Conservation (phyloP, 2,888 invertebrate genomes). For the Drosophila austrosaltans region DNA sequence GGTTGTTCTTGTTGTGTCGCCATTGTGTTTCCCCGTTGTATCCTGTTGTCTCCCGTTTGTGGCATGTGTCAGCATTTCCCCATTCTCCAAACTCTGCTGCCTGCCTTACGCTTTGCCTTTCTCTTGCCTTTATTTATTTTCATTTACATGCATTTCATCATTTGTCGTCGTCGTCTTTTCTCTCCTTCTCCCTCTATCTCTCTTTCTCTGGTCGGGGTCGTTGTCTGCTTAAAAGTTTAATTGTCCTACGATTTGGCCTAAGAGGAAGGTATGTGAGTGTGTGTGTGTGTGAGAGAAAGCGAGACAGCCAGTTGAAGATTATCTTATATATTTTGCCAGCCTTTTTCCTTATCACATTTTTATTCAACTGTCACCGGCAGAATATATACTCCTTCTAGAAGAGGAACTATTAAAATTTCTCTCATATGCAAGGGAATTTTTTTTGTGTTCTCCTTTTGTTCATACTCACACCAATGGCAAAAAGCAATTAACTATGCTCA, state of each 20-base stretch:
- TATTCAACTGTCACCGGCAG: constrained; percentile 81
- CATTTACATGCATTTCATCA: constrained; percentile 74
- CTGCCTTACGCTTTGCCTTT: constrained; percentile 24
- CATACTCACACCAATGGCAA: constrained; percentile 22
- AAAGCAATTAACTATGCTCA: constrained; percentile 68
- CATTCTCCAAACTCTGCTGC: not conserved
- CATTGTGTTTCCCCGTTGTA: constrained; percentile 48
- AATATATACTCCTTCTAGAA: constrained; percentile 1
- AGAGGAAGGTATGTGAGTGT: constrained; percentile 5
- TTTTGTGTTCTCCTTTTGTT: constrained; percentile 12
- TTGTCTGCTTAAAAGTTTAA: constrained; percentile 75
- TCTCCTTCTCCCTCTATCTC: constrained; percentile 24
- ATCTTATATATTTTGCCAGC: not conserved
- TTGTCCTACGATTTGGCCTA: constrained; percentile 59
- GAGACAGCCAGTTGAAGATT: constrained; percentile 3
- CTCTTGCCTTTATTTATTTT: constrained; percentile 62
- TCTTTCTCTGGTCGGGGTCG: constrained; percentile 36
- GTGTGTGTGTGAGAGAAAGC: not conserved
- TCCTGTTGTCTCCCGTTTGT: constrained; percentile 55
- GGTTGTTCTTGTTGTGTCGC: constrained; percentile 47
- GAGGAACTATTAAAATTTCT: constrained; percentile 59
- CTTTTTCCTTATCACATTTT: constrained; percentile 40
- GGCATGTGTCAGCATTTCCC: constrained; percentile 69
- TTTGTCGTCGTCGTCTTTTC: constrained; percentile 45
- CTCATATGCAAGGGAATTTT: constrained; percentile 1